phyloP scores from a whole-genome alignment of 2,797 vertebrate species.

The Eremophila alpestris region DNA sequence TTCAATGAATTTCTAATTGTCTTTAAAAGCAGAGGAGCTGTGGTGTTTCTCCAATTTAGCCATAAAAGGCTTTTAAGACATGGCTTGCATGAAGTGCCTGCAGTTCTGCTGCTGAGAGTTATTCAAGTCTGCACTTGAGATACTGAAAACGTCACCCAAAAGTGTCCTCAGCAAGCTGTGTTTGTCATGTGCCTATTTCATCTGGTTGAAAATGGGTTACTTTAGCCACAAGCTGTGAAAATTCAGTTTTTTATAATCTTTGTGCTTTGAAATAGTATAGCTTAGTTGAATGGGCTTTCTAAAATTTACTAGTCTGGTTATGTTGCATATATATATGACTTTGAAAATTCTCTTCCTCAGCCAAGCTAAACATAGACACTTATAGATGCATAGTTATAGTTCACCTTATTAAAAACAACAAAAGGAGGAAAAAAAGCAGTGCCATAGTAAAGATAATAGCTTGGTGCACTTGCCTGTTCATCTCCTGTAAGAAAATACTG shows the following conservation, averaged over 20 bases:
- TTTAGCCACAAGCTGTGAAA: not conserved
- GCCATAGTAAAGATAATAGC: not conserved
- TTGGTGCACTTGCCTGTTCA: not conserved
- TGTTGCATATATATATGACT: not conserved
- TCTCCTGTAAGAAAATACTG: not conserved
- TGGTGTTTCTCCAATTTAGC: not conserved
- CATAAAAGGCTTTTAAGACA: not conserved
- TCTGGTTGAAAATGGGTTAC: not conserved
- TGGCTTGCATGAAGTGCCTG: not conserved
- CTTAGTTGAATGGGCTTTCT: not conserved
- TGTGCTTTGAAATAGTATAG: not conserved
- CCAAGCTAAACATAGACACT: not conserved
- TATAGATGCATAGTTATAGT: not conserved
- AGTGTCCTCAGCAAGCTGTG: not conserved
- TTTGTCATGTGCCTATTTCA: not conserved
- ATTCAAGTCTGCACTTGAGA: not conserved
- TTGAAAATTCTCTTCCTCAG: not conserved
- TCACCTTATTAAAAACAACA: not conserved
- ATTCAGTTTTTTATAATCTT: not conserved
- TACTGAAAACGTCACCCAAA: not conserved
- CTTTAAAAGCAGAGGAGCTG: not conserved
- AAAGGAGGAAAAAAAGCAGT: not conserved
- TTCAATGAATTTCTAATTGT: not conserved
- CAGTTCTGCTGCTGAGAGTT: not conserved
- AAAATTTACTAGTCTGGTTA: not conserved